Evolutionary conservation across 2,888 invertebrate genomes (phyloP).

Genomic region (Sisyra terminalis): DNA sequence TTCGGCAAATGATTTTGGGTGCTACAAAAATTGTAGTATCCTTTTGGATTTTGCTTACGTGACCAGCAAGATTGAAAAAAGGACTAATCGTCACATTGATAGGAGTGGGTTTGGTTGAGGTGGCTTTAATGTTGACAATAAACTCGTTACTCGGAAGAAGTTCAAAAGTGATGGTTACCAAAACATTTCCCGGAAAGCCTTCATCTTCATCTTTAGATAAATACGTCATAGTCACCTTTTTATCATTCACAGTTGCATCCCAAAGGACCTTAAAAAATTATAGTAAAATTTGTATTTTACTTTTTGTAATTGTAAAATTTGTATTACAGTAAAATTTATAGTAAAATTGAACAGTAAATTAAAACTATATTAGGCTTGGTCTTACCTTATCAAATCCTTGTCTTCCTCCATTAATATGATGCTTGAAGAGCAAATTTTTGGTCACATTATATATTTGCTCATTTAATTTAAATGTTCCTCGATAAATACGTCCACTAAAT

Average conservation of each 20-base stretch:
- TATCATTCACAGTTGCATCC: slow-evolving; percentile 41
- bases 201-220: slow-evolving; percentile 66
- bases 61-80: slow-evolving; percentile 88
- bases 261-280: slow-evolving; percentile 38
- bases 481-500: slow-evolving; percentile 65
- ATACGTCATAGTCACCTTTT: slow-evolving; percentile 54
- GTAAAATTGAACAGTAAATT: too few relatives aligned
- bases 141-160: slow-evolving; percentile 60
- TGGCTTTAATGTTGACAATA: slow-evolving; percentile 56
- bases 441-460: slow-evolving; percentile 52
- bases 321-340: too few relatives aligned
- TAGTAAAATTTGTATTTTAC: too few relatives aligned
- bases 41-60: slow-evolving; percentile 33
- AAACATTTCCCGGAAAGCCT: slow-evolving; percentile 75
- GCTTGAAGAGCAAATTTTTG: slow-evolving; percentile 44
- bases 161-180: slow-evolving; percentile 50
- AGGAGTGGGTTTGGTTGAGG: slow-evolving; percentile 60
- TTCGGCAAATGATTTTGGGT: too few relatives aligned
- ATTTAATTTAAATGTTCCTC: slow-evolving; percentile 51
- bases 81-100: slow-evolving; percentile 78
- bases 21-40: neutral
- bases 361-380: too few relatives aligned
- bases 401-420: slow-evolving; percentile 70
- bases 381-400: slow-evolving; percentile 63
- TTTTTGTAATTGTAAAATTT: too few relatives aligned